Conservation (phyloP, 2,113 vertebrate species). For the Saccopteryx bilineata region DNA sequence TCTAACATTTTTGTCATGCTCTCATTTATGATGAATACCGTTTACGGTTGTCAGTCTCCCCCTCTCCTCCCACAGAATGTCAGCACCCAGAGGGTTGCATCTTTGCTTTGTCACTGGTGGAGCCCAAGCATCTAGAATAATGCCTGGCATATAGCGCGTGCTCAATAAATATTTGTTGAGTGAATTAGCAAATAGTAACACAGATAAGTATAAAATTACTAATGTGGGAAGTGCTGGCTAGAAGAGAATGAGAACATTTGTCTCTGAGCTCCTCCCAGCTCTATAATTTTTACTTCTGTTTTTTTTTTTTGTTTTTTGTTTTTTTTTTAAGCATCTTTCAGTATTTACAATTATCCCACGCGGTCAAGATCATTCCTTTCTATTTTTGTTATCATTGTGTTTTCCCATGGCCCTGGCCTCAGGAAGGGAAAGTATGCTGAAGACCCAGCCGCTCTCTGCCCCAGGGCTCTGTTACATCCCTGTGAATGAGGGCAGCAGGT, state of each 20-base stretch:
- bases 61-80: neutral
- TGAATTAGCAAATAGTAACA: constrained; percentile 54
- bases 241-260: neutral
- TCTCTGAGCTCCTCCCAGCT: neutral
- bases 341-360: neutral
- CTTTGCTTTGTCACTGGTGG: neutral
- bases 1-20: neutral
- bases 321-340: constrained; percentile 11
- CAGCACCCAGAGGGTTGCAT: neutral
- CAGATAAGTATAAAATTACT: constrained; percentile 19
- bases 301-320: constrained; percentile 65
- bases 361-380: neutral
- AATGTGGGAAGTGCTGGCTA: neutral
- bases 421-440: neutral
- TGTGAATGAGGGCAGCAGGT: neutral
- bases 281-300: constrained; percentile 48
- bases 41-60: neutral
- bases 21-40: neutral
- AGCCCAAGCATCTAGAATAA: neutral
- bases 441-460: neutral
- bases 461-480: neutral
- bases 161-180: constrained; percentile 15
- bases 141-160: neutral
- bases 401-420: neutral
- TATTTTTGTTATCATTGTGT: neutral